Percentiles rank a stretch among this genome's conserved stretches.
phyloP scores from a whole-genome alignment of 2,888 invertebrate species.

The Caenorhabditis sinica region DNA sequence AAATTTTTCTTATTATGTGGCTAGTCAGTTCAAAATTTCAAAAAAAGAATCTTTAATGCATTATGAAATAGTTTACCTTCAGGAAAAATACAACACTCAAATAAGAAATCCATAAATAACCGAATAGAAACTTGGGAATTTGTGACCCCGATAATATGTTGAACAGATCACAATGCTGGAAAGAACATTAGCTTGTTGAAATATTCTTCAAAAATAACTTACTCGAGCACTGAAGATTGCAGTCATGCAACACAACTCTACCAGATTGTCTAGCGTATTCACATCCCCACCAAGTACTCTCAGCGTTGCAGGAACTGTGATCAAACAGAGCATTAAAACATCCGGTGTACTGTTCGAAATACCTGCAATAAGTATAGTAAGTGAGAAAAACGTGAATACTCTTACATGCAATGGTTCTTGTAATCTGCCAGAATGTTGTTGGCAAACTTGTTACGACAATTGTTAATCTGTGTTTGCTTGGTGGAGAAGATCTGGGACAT shows the following conservation, averaged over 20 bases:
- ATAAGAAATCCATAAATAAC: no score
- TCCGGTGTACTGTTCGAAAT: constrained; percentile 63
- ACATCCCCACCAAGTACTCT: constrained; percentile 74
- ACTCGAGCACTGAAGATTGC: constrained; percentile 66
- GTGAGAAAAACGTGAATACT: background rate
- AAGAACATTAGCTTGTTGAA: background rate
- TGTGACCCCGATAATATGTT: no score
- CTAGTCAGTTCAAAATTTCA: no score
- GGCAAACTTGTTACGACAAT: constrained; percentile 49
- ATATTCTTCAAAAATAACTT: constrained; percentile 17
- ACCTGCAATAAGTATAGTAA: constrained; percentile 23
- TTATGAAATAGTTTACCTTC: no score
- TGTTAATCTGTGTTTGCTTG: constrained; percentile 27
- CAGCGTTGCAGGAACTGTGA: constrained; percentile 59
- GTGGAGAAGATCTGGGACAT: constrained; percentile 54
- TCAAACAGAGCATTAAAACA: constrained; percentile 65
- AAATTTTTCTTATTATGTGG: no score
- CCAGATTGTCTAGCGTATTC: constrained; percentile 74
- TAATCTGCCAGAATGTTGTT: constrained; percentile 39
- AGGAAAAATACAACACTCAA: no score
- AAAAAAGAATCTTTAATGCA: no score
- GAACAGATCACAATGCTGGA: constrained; percentile 32
- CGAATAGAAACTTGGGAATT: background rate
- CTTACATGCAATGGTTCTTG: constrained; percentile 53
- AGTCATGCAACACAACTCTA: constrained; percentile 61